Base-by-base conservation (phyloP, 2,888 invertebrate species). In the Oegoconia quadripuncta region DNA sequence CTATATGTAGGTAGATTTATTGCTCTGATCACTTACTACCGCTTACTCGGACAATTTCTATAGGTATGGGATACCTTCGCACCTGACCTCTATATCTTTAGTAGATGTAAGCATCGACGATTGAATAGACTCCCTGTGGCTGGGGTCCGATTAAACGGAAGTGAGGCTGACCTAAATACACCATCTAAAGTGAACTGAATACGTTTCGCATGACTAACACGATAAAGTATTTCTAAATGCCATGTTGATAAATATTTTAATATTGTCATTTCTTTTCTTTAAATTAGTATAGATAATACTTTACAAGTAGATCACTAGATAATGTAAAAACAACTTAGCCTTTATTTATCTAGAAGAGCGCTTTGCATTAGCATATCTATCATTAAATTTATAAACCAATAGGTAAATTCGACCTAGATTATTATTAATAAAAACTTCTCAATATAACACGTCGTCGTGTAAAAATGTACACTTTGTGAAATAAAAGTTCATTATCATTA, bases 161-260 rank as follows among this genome's bases (percentile, higher is more conserved):
- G 54, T 55, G 66, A 61, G 62, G 62, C 59, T 56, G 47, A 50
- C 52, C 64, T 70, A 71, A 65, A 60, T 52, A 53, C 65, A 63
- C 65, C 61, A 63, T 65, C 71, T 73, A 70, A 54, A 54, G 53
- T 63, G 55, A 61, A 62, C 59, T 61, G 63, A 62, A 64, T 74
- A 73, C 71, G 71, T 73, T 68, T 64, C 68, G 62, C n/a, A n/a
- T n/a, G n/a, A n/a, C n/a, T 59, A 63, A 46, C 51, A 67, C 53
- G 68, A 77, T 69, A 71, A 80, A 64, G 66, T 81, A 80, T 77
- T 42, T 66, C 80, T 80, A 80, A 74, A 72, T 66, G 74, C 72
- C 67, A 68, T 74, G 71, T 77, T 80, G 77, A 79, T 82, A 77
- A 61, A 69, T 74, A 79, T 77, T 68, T 78, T 81, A 86, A 84